Percentiles rank a stretch among this genome's conserved stretches.
Conservation (phyloP, 2,888 invertebrate species). For the Scaptomyza parva region DNA sequence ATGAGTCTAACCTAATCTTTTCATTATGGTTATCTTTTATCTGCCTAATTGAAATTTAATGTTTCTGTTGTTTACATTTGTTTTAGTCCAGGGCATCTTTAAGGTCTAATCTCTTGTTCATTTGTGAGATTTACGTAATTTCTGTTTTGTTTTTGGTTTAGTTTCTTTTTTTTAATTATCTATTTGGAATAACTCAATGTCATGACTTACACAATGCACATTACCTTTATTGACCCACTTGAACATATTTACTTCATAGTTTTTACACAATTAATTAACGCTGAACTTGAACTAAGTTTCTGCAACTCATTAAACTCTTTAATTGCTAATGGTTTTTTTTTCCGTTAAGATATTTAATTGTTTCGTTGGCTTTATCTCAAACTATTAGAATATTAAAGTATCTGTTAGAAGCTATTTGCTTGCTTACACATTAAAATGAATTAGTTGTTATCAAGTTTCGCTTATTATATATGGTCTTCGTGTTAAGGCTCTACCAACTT, state of each 20-base stretch:
- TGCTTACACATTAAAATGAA: too few species aligned
- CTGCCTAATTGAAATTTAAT: too few species aligned
- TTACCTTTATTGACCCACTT: background rate
- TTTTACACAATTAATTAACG: background rate
- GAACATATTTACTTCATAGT: background rate
- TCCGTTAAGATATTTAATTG: background rate
- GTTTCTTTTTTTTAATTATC: slow-evolving; percentile 19
- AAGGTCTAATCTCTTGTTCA: background rate
- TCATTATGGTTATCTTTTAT: too few species aligned
- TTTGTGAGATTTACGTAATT: slow-evolving; percentile 1
- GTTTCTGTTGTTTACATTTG: too few species aligned
- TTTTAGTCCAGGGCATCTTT: background rate
- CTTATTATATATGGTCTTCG: too few species aligned
- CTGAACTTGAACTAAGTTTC: slow-evolving; percentile 39
- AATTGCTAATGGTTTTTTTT: slow-evolving; percentile 7
- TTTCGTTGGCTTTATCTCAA: background rate
- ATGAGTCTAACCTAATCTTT: too few species aligned
- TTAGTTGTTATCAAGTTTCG: background rate
- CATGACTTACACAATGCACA: slow-evolving; percentile 30
- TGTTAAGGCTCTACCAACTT: background rate
- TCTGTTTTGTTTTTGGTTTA: background rate
- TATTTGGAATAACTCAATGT: slow-evolving; percentile 13
- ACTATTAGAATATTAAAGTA: background rate
- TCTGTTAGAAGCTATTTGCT: background rate
- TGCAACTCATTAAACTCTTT: slow-evolving; percentile 30